Percentiles rank a stretch among this genome's conserved stretches.
These are phyloP conservation scores for Myanophis thanlyinensis DNA, from an alignment of 2,113 vertebrate genomes.

Conservation along the genomic window DNA sequence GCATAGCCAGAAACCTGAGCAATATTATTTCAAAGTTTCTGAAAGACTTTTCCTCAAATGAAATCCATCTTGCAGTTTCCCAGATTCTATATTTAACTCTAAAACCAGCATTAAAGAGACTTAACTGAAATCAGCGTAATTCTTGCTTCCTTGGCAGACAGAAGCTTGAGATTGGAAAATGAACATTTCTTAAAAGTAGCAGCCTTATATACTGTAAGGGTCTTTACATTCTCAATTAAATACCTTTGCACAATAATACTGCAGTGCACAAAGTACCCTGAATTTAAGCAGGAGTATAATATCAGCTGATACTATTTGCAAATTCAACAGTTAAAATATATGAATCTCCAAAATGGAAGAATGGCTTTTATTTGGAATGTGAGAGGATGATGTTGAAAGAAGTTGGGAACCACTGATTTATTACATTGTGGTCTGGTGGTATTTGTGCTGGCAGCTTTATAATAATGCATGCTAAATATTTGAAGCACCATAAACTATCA, in stretches of 20 bases:
- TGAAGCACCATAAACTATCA: not conserved
- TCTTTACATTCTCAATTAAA: not conserved
- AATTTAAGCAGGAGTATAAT: not conserved
- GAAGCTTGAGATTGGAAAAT: too few relatives aligned
- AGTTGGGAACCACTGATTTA: not conserved
- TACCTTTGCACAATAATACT: not conserved
- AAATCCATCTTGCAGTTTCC: not conserved
- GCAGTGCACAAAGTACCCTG: not conserved
- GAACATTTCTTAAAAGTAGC: not conserved
- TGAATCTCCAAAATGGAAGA: not conserved
- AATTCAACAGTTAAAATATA: not conserved
- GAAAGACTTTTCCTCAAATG: not conserved
- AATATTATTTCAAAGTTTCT: not conserved
- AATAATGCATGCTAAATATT: not conserved
- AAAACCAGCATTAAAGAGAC: not conserved
- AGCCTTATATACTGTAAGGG: not conserved
- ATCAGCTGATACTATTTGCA: not conserved
- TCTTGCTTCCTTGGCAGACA: not conserved
- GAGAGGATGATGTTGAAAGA: not conserved
- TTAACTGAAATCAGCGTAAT: not conserved
- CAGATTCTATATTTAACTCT: not conserved
- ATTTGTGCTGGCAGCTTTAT: not conserved
- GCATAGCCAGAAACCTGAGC: not conserved
- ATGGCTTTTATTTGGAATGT: not conserved
- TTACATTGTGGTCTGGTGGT: not conserved